A percentile compares a stretch with the other conserved stretches of the same genome.
These are phyloP conservation scores for Ctenodactylus gundi DNA, from an alignment of 2,113 vertebrate species.

Conservation along the genomic window DNA sequence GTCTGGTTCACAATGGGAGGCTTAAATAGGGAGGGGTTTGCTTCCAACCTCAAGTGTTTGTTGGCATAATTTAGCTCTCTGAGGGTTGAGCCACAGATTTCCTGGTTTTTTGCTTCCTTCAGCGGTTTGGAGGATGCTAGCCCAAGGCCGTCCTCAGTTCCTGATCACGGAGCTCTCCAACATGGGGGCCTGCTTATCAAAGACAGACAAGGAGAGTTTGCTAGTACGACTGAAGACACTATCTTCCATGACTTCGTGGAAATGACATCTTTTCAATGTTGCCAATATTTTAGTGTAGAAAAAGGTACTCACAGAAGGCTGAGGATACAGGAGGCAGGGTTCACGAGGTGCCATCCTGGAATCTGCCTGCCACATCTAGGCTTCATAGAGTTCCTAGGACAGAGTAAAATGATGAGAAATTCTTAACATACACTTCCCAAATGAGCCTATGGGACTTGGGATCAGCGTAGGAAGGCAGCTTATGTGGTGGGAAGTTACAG, in stretches of 20 bases:
- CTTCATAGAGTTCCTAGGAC: background rate
- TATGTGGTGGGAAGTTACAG: background rate
- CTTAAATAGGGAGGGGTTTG: background rate
- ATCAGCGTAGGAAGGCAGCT: background rate
- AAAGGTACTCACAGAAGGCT: background rate
- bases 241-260: background rate
- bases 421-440: background rate
- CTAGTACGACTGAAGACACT: background rate
- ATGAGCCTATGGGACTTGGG: background rate
- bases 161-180: background rate
- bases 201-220: background rate
- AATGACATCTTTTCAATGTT: background rate
- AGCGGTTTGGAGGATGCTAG: background rate
- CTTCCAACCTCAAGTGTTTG: background rate
- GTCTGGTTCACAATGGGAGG: too few relatives aligned
- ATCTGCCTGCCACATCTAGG: background rate
- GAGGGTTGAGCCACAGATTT: background rate
- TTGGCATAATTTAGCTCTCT: background rate
- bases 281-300: background rate
- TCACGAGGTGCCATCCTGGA: background rate
- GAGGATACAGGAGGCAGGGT: background rate
- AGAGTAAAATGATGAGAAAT: background rate
- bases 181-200: background rate
- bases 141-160: background rate
- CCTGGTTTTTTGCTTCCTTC: background rate